Conservation (phyloP, 2,113 vertebrate genomes). For the Lethenteron camtschaticum region DNA sequence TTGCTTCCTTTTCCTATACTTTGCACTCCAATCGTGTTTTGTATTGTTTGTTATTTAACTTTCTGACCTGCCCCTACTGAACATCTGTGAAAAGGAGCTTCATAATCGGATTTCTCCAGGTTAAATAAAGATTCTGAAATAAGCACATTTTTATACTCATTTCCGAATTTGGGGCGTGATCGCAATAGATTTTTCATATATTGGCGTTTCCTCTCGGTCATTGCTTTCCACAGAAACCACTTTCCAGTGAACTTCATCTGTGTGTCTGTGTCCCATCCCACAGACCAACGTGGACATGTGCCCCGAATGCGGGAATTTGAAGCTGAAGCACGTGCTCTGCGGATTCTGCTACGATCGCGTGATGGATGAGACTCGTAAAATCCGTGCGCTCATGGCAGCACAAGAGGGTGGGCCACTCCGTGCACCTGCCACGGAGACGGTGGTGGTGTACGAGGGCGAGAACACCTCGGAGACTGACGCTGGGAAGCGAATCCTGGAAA, state of each 20-base stretch:
- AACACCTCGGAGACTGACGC: conserved; percentile 27
- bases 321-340: conserved; percentile 66
- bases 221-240: too few relatives aligned
- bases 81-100: too few relatives aligned
- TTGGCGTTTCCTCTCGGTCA: too few relatives aligned
- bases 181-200: too few relatives aligned
- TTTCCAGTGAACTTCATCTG: not conserved
- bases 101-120: too few relatives aligned
- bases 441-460: conserved; percentile 56
- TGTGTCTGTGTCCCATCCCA: conserved; percentile 3
- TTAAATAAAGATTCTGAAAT: too few relatives aligned
- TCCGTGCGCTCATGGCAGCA: conserved; percentile 35
- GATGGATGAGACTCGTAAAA: conserved; percentile 33
- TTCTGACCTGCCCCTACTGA: too few relatives aligned
- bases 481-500: conserved; percentile 59
- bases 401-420: conserved; percentile 49
- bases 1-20: too few relatives aligned
- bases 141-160: too few relatives aligned
- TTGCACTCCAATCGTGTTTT: too few relatives aligned
- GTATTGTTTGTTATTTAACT: too few relatives aligned
- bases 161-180: too few relatives aligned
- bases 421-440: conserved; percentile 35
- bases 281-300: conserved; percentile 67
- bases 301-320: conserved; percentile 64
- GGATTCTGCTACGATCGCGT: conserved; percentile 65